A percentile compares a stretch with the other conserved stretches of the same genome.
These are phyloP conservation scores for Chitala chitala DNA, from an alignment of 2,113 vertebrate genomes.

Conservation along the genomic window DNA sequence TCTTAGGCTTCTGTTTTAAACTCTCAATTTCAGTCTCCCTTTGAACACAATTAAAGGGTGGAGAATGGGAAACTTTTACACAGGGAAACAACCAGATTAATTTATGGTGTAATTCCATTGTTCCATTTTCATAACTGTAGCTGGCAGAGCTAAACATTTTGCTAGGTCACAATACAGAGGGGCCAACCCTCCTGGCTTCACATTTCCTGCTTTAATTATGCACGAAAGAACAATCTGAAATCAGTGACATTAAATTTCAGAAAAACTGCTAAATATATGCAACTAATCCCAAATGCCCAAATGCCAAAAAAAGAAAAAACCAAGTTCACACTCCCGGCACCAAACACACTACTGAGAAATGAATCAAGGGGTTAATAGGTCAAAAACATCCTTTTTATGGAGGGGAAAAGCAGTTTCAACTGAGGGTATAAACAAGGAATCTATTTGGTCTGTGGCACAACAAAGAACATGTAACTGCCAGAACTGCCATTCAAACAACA, in stretches of 20 bases:
- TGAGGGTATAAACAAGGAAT: not conserved
- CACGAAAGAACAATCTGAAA: not conserved
- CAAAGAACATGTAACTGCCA: not conserved
- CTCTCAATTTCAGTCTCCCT: not conserved
- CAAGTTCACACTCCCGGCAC: not conserved
- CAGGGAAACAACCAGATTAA: not conserved
- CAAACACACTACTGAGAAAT: no score
- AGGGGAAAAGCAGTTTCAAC: not conserved
- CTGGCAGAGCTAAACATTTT: not conserved
- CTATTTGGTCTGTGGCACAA: not conserved
- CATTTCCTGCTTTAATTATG: not conserved
- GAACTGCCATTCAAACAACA: constrained; percentile 4
- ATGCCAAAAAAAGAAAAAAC: not conserved
- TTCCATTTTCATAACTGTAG: not conserved
- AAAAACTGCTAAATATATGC: not conserved
- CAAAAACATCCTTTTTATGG: constrained; percentile 13
- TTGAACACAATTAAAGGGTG: constrained; percentile 5
- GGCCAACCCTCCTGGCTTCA: not conserved
- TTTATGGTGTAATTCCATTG: not conserved
- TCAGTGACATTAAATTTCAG: not conserved
- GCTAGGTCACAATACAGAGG: not conserved
- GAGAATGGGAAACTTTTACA: not conserved
- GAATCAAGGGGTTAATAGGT: not conserved
- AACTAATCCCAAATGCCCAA: not conserved
- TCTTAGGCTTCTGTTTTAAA: not conserved